Conservation (phyloP, 2,888 invertebrate species). For the Andrena haemorrhoa region DNA sequence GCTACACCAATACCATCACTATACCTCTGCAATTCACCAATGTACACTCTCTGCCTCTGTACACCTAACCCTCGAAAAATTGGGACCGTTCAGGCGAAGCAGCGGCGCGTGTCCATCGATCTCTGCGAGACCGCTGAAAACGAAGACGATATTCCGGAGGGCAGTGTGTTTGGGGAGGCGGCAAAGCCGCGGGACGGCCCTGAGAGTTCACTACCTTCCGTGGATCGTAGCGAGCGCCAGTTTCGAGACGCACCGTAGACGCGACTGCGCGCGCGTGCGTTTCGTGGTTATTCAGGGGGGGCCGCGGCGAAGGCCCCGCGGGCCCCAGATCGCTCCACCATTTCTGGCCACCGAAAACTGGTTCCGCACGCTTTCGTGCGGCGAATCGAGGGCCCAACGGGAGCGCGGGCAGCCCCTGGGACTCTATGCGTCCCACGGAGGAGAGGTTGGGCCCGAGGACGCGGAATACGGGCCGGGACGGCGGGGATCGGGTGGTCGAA, state of each 20-base stretch:
- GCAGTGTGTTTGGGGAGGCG: constrained; percentile 11
- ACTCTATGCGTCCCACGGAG: constrained; percentile 49
- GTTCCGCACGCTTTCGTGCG: constrained; percentile 69
- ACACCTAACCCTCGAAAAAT: neutral
- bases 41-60: neutral
- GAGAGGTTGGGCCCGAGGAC: constrained; percentile 19
- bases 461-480: constrained; percentile 48
- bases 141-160: neutral
- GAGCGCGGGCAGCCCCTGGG: constrained; percentile 24
- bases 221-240: constrained; percentile 54
- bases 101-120: neutral
- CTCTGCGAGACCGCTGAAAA: neutral
- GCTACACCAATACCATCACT: too few species aligned
- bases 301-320: neutral
- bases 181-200: constrained; percentile 63
- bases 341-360: constrained; percentile 69
- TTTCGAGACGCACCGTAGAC: constrained; percentile 35
- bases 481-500: constrained; percentile 45
- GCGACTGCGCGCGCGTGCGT: constrained; percentile 56
- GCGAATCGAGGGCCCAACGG: constrained; percentile 45
- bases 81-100: neutral
- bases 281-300: constrained; percentile 27
- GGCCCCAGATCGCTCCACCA: constrained; percentile 37
- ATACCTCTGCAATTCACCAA: too few species aligned
- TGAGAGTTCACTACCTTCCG: constrained; percentile 66